These are phyloP conservation scores for Aspidiotus rigidus DNA, from an alignment of 2,888 invertebrate species.

Conservation along the genomic window DNA sequence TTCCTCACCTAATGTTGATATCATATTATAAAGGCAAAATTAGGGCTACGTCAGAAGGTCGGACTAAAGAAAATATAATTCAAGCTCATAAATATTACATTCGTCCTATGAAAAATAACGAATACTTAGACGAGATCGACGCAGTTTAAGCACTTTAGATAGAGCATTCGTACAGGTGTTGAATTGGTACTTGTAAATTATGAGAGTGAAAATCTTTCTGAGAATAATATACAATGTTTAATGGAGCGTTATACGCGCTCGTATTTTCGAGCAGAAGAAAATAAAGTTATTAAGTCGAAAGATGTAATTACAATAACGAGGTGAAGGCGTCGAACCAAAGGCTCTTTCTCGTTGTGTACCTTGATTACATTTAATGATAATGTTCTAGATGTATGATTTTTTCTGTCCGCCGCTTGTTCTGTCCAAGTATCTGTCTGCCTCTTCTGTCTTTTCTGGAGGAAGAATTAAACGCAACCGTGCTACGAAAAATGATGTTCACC, in stretches of 20 bases:
- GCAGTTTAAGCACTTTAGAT: too few relatives aligned
- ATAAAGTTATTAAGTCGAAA: slow-evolving; percentile 2
- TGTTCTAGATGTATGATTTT: neutral
- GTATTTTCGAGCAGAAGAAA: neutral
- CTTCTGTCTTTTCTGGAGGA: neutral
- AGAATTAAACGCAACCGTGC: neutral
- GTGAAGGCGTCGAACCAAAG: slow-evolving; percentile 1
- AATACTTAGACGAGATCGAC: too few relatives aligned
- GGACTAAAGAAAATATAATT: too few relatives aligned
- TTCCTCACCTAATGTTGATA: too few relatives aligned
- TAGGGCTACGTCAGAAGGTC: too few relatives aligned
- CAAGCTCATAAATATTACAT: too few relatives aligned
- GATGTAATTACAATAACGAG: slow-evolving; percentile 4
- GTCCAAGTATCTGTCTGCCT: neutral
- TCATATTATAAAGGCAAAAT: too few relatives aligned
- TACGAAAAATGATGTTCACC: neutral
- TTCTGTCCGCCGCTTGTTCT: neutral
- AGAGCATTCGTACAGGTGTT: too few relatives aligned
- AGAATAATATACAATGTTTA: neutral
- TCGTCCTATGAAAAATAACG: too few relatives aligned
- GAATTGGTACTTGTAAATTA: too few relatives aligned
- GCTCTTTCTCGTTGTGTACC: neutral
- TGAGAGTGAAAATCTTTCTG: too few relatives aligned
- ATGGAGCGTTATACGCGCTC: neutral
- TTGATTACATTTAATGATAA: slow-evolving; percentile 3